Percentiles rank a stretch among this genome's conserved stretches.
Evolutionary conservation across 2,888 invertebrate genomes (phyloP).

Genomic region (Synanthedon formicaeformis): DNA sequence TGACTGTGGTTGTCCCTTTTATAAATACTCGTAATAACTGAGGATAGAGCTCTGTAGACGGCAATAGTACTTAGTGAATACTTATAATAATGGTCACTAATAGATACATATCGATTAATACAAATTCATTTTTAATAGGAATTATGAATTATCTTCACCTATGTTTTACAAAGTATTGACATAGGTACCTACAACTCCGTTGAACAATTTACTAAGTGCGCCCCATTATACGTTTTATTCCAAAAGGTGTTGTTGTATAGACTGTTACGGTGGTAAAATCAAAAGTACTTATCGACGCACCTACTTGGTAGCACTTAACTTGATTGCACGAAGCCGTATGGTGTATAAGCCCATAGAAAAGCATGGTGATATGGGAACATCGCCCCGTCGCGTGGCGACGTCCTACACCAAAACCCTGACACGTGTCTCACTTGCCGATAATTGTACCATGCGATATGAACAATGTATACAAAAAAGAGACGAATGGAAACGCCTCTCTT

Average conservation of each 20-base stretch:
- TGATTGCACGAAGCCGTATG: conserved; percentile 60
- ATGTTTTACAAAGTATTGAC: not conserved
- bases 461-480: conserved; percentile 8
- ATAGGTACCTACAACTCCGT: conserved; percentile 1
- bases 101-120: not conserved
- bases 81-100: too few species aligned
- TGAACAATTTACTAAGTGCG: conserved; percentile 43
- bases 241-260: conserved; percentile 22
- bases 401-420: conserved; percentile 36
- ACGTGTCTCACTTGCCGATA: conserved; percentile 30
- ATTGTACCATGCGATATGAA: conserved; percentile 39
- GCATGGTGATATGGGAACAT: conserved; percentile 16
- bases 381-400: conserved; percentile 20
- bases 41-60: too few species aligned
- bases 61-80: too few species aligned
- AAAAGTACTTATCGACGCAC: conserved; percentile 50
- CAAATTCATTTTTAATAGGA: not conserved
- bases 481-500: too few species aligned
- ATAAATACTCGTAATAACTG: too few species aligned
- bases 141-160: too few species aligned
- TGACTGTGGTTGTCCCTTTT: too few species aligned
- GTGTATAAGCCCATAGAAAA: conserved; percentile 23
- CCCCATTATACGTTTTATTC: conserved; percentile 29
- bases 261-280: conserved; percentile 43
- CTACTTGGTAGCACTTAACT: conserved; percentile 65